These are phyloP conservation scores for Athripsodes cinereus DNA, from an alignment of 2,888 invertebrate genomes.

Conservation along the genomic window DNA sequence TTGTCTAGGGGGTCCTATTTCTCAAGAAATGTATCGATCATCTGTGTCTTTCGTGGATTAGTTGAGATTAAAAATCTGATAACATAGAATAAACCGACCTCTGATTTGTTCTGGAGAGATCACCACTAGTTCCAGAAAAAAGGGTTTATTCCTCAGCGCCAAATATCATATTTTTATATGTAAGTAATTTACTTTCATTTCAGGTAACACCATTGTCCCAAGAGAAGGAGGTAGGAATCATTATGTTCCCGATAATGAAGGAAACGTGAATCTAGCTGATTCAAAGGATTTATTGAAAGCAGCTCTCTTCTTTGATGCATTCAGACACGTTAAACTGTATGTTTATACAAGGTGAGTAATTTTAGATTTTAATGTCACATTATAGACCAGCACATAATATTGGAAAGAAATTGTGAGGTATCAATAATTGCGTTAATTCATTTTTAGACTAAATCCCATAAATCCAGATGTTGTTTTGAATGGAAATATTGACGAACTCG, in stretches of 20 bases:
- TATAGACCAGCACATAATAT: too few species aligned
- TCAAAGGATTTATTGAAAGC: not conserved
- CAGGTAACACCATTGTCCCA: not conserved
- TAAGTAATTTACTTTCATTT: not conserved
- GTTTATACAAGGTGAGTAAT: conserved; percentile 15
- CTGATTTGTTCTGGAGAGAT: too few species aligned
- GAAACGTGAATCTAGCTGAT: conserved; percentile 12
- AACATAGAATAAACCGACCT: too few species aligned
- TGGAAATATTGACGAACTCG: conserved; percentile 11
- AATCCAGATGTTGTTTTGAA: conserved; percentile 9
- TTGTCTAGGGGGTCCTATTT: too few species aligned
- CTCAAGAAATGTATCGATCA: too few species aligned
- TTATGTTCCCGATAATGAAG: conserved; percentile 12
- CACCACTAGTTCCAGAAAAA: too few species aligned
- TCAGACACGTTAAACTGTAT: conserved; percentile 1
- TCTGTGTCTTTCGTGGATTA: too few species aligned
- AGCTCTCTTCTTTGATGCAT: conserved; percentile 3
- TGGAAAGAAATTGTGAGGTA: too few species aligned
- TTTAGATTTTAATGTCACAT: not conserved
- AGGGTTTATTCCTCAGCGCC: too few species aligned
- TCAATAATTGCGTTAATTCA: not conserved
- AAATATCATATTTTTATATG: too few species aligned
- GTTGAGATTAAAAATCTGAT: not conserved
- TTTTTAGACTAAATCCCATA: conserved; percentile 13
- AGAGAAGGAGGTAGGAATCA: conserved; percentile 10